Base-by-base conservation (phyloP, 2,888 invertebrate species). In the Antheraea assamensis region DNA sequence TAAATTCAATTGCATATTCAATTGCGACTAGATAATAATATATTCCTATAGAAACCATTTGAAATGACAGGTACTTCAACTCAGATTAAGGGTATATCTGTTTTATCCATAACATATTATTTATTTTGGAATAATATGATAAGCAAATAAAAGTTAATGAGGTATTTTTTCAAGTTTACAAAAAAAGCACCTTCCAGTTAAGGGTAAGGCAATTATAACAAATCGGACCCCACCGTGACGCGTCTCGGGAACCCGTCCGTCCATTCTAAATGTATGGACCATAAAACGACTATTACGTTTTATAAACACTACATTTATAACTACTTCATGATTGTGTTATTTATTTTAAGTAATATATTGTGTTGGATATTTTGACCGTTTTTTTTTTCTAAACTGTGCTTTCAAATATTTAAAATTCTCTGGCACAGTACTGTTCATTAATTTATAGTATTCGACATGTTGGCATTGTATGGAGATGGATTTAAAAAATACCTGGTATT, bases 351-450 rank as follows among this genome's bases (percentile, higher is more conserved):
- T 94, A 93, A 94, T 94, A 92, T 92, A 93, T 94, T 90, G 86
- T 87, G 86, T 86, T 88, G 87, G 89, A 90, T 90, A 89, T 87
- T 93, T 88, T 89, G 87, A 64, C 30, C 90, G 92, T 93, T 88
- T 73, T 92, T 92, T 92, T 74, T 92, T 92, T 92, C 92, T 92
- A 92, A 91, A 87, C 87, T 88, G 89, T 87, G 90, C 93, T 90
- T 93, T 94, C 92, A 93, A 94, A 93, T 94, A 92, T 94, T 94
- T 93, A 92, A 94, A 92, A 94, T 93, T 92, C 90, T 89, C 92
- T 91, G 92, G 89, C 90, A 84, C 89, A 88, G 91, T 91, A 90
- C 90, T 90, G 88, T 89, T 90, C 92, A 93, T 93, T 92, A 94
- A 94, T 94, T 94, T 94, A 94, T 94, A 87, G 91, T 91, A 88